Evolutionary conservation across 1,140 invertebrate genomes (phyloP), one percentile per base, ranked within the genome.

Genomic region (Brachionus manjavacas): DNA sequence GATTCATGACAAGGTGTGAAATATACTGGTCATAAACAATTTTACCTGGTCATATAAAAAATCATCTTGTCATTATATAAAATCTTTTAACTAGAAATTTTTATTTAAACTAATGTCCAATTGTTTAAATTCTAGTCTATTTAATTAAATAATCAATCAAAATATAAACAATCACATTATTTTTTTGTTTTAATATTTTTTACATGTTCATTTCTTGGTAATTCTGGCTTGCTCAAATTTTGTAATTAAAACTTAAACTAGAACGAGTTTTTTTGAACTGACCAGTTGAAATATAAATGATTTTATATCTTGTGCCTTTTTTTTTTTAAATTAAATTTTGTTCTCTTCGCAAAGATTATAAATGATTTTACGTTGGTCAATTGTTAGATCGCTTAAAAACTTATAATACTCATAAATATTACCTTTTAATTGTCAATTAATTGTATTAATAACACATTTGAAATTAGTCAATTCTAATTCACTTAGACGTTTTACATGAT

Each of bases 191-290:
- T 0, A 64, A 64, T 64, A 64, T 64, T 64, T 64, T 64, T 64
- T 64, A 64, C 55, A 64, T 64, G 55, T 64, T 64, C 55, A 64
- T 64, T 64, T 64, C 55, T 64, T 64, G 55, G 4, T 64, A 64
- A 64, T 64, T 64, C 55, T 64, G 55, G 55, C 55, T 64, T 64
- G 55, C 55, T 64, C 23, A 64, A 64, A 64, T 64, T 64, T 64
- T 64, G 55, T 25, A 64, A 64, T 64, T 64, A 64, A 64, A 64
- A 64, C 55, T 64, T 64, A 64, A 64, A 64, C 55, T 20, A 64
- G 55, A 64, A 64, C 55, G 55, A 8, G 55, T 60, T 60, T 8
- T 60, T 60, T 60, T 60, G 55, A 60, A 60, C 55, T 60, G 55
- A 60, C 55, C 3, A 64, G 55, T 64, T 64, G 55, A 64, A 23